Evolutionary conservation across 2,113 vertebrate species (phyloP), one percentile per base, ranked within the genome.

Genomic region (Gavialis gangeticus): DNA sequence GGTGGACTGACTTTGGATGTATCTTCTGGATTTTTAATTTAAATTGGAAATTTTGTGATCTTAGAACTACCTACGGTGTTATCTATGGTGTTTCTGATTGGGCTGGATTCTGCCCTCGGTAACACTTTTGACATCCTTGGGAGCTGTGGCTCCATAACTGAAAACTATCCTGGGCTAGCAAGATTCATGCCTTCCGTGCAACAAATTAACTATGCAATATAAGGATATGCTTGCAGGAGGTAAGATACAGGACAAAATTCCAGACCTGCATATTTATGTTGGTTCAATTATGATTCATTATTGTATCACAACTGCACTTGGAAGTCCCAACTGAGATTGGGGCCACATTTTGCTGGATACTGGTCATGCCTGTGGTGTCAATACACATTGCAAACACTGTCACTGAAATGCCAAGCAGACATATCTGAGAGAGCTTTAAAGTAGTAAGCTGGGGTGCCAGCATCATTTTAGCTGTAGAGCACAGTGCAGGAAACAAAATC

Each of bases 1-100:
- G 82, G 19, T 80, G 19, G 21, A 82, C 12, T 83, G 91, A 14
- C 84, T 90, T 92, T 73, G 63, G 54, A 37, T 88, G 90, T 94
- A 22, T 28, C 56, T 11, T 77, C 91, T 80, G 5, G 0, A 0
- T 79, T 71, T 85, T 18, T 87, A 90, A 93, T 88, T 69, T 83
- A 91, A 62, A 84, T 54, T 56, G 81, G 60, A 24, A 12, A 58
- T 67, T 89, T 67, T 93, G 89, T 12, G 27, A 62, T 78, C 58
- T 77, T 75, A 91, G 37, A 16, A 79, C 0, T n/a, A 76, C 57
- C 82, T 89, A 37, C 64, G 95, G 3, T 17, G 73, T 0, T 2
- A 16, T 19, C 30, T 22, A 69, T 12, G 67, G 19, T 69, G 11
- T 69, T 37, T 55, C 85, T 2, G 1, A 28, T 60, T 77, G 83